Evolutionary conservation across 2,888 invertebrate genomes (phyloP).

Genomic region (Chironomus riparius): DNA sequence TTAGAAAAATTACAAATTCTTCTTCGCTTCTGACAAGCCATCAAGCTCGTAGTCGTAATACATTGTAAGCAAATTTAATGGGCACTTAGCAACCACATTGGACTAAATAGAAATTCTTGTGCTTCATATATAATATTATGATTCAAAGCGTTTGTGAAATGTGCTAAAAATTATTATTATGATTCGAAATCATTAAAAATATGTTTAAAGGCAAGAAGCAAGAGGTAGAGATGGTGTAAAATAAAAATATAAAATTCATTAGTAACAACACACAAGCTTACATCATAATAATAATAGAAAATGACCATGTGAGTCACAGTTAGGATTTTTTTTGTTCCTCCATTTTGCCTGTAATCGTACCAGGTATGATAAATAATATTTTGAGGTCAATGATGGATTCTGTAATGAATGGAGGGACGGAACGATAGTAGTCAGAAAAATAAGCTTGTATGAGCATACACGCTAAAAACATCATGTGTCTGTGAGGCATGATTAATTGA

Average conservation of each 20-base stretch:
- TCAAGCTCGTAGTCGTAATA: neutral
- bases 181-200: neutral
- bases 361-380: neutral
- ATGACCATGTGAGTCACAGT: conserved; percentile 5
- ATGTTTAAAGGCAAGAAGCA: neutral
- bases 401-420: neutral
- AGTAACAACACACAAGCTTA: neutral
- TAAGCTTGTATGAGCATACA: neutral
- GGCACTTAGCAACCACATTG: neutral
- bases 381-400: conserved; percentile 11
- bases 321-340: neutral
- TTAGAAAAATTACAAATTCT: no score
- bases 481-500: conserved; percentile 14
- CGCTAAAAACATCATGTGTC: neutral
- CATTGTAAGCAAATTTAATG: neutral
- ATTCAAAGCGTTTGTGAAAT: neutral
- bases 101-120: neutral
- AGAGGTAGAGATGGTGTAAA: neutral
- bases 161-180: neutral
- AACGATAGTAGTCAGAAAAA: neutral
- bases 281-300: conserved; percentile 3
- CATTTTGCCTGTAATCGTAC: neutral
- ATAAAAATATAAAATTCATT: neutral
- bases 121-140: neutral
- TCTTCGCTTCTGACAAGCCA: no score